phyloP scores from a whole-genome alignment of 2,113 vertebrate species.

The Thryonomys swinderianus region DNA sequence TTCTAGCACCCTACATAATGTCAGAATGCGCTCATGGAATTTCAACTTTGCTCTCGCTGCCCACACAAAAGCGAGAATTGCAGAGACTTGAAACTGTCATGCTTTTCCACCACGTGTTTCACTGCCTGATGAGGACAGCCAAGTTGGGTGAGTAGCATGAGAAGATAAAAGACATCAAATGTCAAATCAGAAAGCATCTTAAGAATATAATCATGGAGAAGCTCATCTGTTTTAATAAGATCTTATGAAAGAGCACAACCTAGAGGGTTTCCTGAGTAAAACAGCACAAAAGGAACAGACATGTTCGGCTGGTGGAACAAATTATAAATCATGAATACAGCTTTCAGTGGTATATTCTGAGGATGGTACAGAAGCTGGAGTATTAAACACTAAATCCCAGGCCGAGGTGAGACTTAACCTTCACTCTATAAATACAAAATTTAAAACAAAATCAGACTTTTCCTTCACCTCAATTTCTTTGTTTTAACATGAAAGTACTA shows the following conservation, averaged over 20 bases:
- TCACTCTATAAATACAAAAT: neutral
- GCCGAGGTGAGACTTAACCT: no score
- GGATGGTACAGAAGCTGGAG: rapidly evolving
- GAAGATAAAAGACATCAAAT: neutral
- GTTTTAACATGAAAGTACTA: neutral
- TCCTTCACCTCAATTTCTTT: neutral
- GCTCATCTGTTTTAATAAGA: neutral
- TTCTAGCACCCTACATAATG: neutral
- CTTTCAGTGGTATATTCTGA: rapidly evolving
- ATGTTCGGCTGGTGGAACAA: neutral
- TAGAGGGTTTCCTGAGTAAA: neutral
- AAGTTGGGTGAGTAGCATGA: neutral
- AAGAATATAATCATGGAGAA: neutral
- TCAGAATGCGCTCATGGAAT: rapidly evolving
- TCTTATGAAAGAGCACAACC: neutral
- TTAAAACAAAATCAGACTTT: neutral
- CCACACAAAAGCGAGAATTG: neutral
- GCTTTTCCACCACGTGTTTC: neutral
- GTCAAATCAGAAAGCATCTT: neutral
- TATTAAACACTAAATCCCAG: neutral
- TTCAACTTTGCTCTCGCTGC: no score
- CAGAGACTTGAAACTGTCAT: rapidly evolving
- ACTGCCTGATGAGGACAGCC: neutral
- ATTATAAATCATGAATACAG: rapidly evolving
- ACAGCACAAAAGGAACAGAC: neutral